Evolutionary conservation across 1,140 invertebrate genomes (phyloP).

Genomic region (Macrocentrus cingulum): DNA sequence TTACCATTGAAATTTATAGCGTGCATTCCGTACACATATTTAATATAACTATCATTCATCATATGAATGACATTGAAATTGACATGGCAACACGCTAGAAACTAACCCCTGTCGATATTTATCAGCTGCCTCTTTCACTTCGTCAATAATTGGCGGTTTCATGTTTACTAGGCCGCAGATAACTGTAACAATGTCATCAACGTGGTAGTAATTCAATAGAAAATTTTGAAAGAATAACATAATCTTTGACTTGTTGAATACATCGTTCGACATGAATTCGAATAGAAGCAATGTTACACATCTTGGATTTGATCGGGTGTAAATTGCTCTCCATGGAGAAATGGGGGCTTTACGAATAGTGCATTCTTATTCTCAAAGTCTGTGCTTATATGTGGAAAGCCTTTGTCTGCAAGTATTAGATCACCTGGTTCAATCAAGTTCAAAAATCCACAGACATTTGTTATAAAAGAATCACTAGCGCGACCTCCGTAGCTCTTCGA

Average conservation of each 20-base stretch:
- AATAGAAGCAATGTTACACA: slow-evolving; percentile 41
- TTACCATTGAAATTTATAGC: too few relatives aligned
- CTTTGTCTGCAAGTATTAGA: slow-evolving; percentile 44
- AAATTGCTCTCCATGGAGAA: slow-evolving; percentile 33
- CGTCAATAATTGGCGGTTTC: neutral
- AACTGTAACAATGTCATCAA: neutral
- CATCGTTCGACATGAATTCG: slow-evolving; percentile 44
- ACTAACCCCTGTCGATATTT: neutral
- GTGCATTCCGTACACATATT: too few relatives aligned
- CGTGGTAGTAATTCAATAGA: too few relatives aligned
- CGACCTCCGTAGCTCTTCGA: slow-evolving; percentile 15
- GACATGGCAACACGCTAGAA: too few relatives aligned
- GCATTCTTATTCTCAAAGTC: slow-evolving; percentile 23
- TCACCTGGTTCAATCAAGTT: slow-evolving; percentile 36
- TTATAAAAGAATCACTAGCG: slow-evolving; percentile 11
- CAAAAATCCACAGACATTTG: slow-evolving; percentile 32
- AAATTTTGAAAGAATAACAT: slow-evolving; percentile 3
- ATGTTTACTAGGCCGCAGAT: neutral
- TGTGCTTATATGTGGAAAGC: slow-evolving; percentile 33
- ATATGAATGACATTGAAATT: too few relatives aligned
- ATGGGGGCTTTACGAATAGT: slow-evolving; percentile 41
- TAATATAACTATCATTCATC: too few relatives aligned
- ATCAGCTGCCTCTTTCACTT: neutral
- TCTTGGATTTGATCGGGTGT: slow-evolving; percentile 36
- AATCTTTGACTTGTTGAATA: slow-evolving; percentile 37